A percentile compares a stretch with the other conserved stretches of the same genome.
Conservation (phyloP, 2,797 vertebrate species). For the Xerus rutilus region DNA sequence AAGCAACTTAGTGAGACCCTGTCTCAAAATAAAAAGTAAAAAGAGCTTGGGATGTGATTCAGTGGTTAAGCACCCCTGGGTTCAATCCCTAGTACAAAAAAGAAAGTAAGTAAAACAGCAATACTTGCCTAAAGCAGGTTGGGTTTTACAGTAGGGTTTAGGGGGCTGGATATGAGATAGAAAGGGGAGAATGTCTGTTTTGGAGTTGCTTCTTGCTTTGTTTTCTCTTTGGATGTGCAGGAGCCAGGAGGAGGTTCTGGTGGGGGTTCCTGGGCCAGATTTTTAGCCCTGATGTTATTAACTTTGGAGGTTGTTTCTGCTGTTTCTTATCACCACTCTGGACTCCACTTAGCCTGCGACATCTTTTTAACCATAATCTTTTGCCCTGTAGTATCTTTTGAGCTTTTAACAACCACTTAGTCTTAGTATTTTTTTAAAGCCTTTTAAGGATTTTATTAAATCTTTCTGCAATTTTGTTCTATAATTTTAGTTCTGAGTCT, state of each 20-base stretch:
- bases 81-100: no score
- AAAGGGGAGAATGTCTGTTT: background rate
- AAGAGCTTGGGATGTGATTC: no score
- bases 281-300: background rate
- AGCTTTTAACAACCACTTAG: slow-evolving; percentile 62
- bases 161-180: background rate
- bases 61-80: no score
- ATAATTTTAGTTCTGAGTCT: slow-evolving; percentile 55
- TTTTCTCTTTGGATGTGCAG: background rate
- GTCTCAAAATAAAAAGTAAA: no score
- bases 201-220: background rate
- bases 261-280: background rate
- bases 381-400: slow-evolving; percentile 20
- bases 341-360: background rate
- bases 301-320: background rate
- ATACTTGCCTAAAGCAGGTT: background rate
- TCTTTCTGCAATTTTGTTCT: slow-evolving; percentile 62
- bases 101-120: background rate
- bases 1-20: no score
- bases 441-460: slow-evolving; percentile 47
- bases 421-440: slow-evolving; percentile 56
- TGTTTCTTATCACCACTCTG: background rate
- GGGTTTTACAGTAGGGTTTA: background rate
- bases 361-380: slow-evolving; percentile 40
- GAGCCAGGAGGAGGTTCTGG: background rate